Evolutionary conservation across 2,888 invertebrate genomes (phyloP).

Genomic region (Capitulum mitella): DNA sequence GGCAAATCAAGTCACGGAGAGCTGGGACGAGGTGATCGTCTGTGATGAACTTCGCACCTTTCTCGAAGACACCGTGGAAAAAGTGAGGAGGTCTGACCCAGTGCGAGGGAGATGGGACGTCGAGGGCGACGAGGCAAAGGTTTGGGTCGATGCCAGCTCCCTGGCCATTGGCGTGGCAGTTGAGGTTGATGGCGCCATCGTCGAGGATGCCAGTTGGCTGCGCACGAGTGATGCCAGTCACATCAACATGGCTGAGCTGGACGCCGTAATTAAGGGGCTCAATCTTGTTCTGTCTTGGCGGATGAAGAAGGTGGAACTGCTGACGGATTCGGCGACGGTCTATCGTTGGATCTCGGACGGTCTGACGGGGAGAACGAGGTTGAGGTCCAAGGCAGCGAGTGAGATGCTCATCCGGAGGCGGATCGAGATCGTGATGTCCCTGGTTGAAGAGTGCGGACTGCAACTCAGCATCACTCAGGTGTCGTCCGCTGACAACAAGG

Average conservation of each 20-base stretch:
- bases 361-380: background rate
- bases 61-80: background rate
- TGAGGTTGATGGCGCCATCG: slow-evolving; percentile 25
- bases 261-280: slow-evolving; percentile 24
- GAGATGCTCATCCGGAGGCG: slow-evolving; percentile 29
- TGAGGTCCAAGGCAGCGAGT: slow-evolving; percentile 23
- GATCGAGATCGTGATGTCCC: background rate
- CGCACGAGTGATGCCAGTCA: slow-evolving; percentile 24
- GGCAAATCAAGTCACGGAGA: slow-evolving; percentile 5
- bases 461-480: too few species aligned
- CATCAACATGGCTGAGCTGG: slow-evolving; percentile 30
- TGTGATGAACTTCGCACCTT: background rate
- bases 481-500: slow-evolving; percentile 14
- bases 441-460: background rate
- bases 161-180: slow-evolving; percentile 23
- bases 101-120: slow-evolving; percentile 2
- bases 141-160: slow-evolving; percentile 30
- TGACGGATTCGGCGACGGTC: slow-evolving; percentile 29
- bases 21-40: slow-evolving; percentile 26
- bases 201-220: slow-evolving; percentile 28
- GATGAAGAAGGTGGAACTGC: background rate
- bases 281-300: slow-evolving; percentile 27
- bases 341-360: slow-evolving; percentile 27
- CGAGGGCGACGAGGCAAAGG: background rate
- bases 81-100: slow-evolving; percentile 22